phyloP scores from a whole-genome alignment of 2,797 vertebrate species.

The Xenentodon cancila region DNA sequence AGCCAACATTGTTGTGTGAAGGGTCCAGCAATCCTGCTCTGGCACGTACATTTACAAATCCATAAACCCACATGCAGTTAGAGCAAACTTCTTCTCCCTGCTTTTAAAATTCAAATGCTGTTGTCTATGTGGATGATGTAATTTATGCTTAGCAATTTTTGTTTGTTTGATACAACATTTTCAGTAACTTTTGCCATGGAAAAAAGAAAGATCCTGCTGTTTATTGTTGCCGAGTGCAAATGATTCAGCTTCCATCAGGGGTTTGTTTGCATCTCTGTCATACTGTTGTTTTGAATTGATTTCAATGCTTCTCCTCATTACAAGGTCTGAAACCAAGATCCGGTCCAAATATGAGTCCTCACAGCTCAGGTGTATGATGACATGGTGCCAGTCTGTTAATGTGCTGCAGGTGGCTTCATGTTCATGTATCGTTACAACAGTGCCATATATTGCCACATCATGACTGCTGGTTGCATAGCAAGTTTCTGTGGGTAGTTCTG shows the following conservation, averaged over 20 bases:
- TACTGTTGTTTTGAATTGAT: slow-evolving; percentile 17
- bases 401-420: slow-evolving; percentile 20
- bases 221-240: neutral
- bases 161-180: neutral
- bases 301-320: slow-evolving; percentile 40
- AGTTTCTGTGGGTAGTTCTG: slow-evolving; percentile 12
- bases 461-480: slow-evolving; percentile 16
- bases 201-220: neutral
- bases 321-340: slow-evolving; percentile 17
- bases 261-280: neutral
- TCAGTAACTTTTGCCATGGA: neutral
- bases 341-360: slow-evolving; percentile 6
- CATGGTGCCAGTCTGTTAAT: slow-evolving; percentile 17
- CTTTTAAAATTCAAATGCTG: no score
- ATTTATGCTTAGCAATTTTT: neutral
- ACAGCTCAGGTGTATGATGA: slow-evolving; percentile 13
- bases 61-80: slow-evolving; percentile 13
- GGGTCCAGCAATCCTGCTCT: slow-evolving; percentile 4
- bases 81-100: no score
- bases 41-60: slow-evolving; percentile 14
- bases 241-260: neutral
- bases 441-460: slow-evolving; percentile 15
- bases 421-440: slow-evolving; percentile 18
- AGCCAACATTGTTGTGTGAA: slow-evolving; percentile 30
- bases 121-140: neutral